Base-by-base conservation (phyloP, 2,797 vertebrate species). In the Brachyalestes nurse region DNA sequence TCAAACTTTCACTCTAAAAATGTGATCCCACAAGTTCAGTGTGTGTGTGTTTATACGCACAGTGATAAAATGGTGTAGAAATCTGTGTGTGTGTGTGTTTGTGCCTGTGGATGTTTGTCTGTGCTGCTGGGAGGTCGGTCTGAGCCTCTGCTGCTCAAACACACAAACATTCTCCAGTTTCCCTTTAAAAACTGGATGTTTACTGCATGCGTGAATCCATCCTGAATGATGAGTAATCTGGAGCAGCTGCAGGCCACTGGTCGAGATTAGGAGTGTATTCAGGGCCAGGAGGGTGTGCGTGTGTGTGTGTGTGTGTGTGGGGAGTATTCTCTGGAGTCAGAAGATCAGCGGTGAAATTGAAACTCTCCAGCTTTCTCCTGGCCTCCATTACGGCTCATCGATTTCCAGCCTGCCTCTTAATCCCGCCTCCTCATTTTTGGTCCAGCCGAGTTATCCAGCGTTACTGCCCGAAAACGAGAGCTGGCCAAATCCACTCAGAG, bases 131-230 rank as follows among this genome's bases (percentile, higher is more conserved):
- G 62, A 40, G 16, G 62, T 65, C 62, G 6, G 6, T 13, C 34
- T 65, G 34, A 65, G 34, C 28, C 62, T 65, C 28, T 8, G 4
- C 62, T 17, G 62, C 34, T 65, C 62, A 40, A 65, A 65, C 16
- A 40, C 62, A 40, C 62, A 64, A 38, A 38, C 28, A 64, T 16
- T 14, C 61, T 65, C 62, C 62, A 65, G 62, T 25, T 19, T 40
- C 7, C 14, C 61, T 80, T 80, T 80, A 74, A 80, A 42, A 80
- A 40, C 23, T 74, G 62, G 71, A 67, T 58, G 38, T 80, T 80
- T 58, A 47, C 51, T 47, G 71, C 34, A 12, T 42, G 16, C 23
- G 2, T 65, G 69, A 73, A 66, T 80, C 70, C 71, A 57, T 66
- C 47, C 64, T 47, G 38, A 58, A 47, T 60, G 38, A 45, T 45